Base-by-base conservation (phyloP, 2,113 vertebrate genomes). In the Uria aalge region DNA sequence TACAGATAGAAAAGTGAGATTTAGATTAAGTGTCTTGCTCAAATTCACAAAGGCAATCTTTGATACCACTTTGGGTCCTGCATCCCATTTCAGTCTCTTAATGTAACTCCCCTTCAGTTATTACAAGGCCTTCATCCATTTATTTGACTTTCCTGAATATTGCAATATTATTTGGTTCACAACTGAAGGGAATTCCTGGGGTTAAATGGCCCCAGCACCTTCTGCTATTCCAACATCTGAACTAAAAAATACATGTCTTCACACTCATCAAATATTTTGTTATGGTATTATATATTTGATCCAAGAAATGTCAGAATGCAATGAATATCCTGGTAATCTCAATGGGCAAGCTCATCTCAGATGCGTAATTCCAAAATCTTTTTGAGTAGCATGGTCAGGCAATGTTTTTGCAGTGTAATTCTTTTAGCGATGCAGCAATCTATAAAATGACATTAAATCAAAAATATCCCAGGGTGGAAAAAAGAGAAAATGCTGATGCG, bases 21-120 rank as follows among this genome's bases (percentile, higher is more conserved):
- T 97, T 95, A 96, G 95, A 95, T 96, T 92, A 96, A 92, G 53
- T 93, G 93, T 92, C 96, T 96, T 89, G 88, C 92, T 96, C 93
- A 96, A 94, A 94, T 94, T 94, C 96, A 76, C 77, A 90, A 92
- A 96, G 77, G 91, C 89, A 95, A 81, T 95, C 91, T 91, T 84
- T 43, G 53, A 89, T 72, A 91, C 40, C 77, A 78, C 87, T 95
- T 94, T 94, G 93, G 80, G 86, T 94, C 69, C 85, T 76, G 96
- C 89, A 91, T 92, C 80, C 87, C 81, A 32, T 95, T 76, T 32
- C 75, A 62, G 67, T 43, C 82, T 88, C 75, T 76, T 41, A 76
- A 80, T 22, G 40, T 15, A 79, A 43, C 71, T 41, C 4, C 45
- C 69, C 18, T 79, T 59, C 87, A 67, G 62, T 75, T 82, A 76